Conservation (phyloP, 2,888 invertebrate genomes). For the Artemia sinica region DNA sequence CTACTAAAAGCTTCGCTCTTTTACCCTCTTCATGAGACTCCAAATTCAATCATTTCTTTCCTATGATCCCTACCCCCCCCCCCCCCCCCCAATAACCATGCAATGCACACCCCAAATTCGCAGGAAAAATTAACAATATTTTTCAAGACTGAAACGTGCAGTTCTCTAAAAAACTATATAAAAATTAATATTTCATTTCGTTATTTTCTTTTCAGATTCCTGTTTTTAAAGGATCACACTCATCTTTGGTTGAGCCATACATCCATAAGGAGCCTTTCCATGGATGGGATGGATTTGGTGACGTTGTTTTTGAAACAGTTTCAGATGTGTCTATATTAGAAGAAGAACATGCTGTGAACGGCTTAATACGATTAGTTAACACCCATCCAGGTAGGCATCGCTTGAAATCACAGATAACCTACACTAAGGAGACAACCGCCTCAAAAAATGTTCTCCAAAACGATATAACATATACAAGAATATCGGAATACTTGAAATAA, state of each 20-base stretch:
- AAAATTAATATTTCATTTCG: slow-evolving; percentile 14
- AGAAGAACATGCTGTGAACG: slow-evolving; percentile 30
- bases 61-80: no score
- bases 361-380: slow-evolving; percentile 26
- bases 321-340: slow-evolving; percentile 36
- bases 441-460: no score
- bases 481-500: no score
- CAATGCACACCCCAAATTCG: no score
- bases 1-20: no score
- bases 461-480: no score
- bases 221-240: slow-evolving; percentile 25
- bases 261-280: slow-evolving; percentile 34
- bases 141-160: neutral
- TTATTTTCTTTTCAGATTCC: slow-evolving; percentile 23
- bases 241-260: slow-evolving; percentile 22
- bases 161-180: slow-evolving; percentile 24
- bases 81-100: no score
- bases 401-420: no score
- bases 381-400: slow-evolving; percentile 26
- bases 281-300: slow-evolving; percentile 55
- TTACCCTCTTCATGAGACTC: no score
- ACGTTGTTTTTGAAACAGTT: slow-evolving; percentile 32
- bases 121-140: neutral
- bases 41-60: no score
- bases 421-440: no score